These are phyloP conservation scores for Montifringilla adamsi DNA, from an alignment of 2,113 vertebrate genomes.

Conservation along the genomic window DNA sequence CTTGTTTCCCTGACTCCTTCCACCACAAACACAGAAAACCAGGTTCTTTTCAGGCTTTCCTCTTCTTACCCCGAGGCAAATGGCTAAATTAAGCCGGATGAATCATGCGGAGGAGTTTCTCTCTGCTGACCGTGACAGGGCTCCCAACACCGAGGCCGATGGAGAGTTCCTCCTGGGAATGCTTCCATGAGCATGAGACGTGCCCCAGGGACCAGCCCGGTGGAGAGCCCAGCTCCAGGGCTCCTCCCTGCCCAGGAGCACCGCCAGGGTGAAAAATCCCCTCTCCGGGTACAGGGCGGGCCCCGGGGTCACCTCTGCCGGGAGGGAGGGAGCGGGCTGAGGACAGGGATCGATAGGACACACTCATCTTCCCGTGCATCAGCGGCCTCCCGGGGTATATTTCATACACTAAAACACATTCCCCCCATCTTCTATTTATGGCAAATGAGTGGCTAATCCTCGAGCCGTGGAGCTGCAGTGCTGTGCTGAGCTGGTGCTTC, in stretches of 20 bases:
- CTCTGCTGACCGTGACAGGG: neutral
- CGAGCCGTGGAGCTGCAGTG: neutral
- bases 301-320: neutral
- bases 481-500: neutral
- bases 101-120: conserved; percentile 13
- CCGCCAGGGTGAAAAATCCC: rapidly evolving
- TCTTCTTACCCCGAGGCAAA: neutral
- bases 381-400: neutral
- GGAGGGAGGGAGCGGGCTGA: neutral
- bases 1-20: neutral
- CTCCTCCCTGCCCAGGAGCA: neutral
- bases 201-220: neutral
- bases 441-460: neutral
- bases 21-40: neutral
- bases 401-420: neutral
- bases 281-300: neutral
- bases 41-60: neutral
- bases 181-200: rapidly evolving
- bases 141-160: neutral
- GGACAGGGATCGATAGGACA: neutral
- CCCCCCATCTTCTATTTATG: conserved; percentile 23
- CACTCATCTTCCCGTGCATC: neutral
- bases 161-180: neutral
- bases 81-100: neutral
- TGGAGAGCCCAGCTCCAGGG: neutral